Base-by-base conservation (phyloP, 1,140 invertebrate genomes). In the Zaprionus gabonicus region DNA sequence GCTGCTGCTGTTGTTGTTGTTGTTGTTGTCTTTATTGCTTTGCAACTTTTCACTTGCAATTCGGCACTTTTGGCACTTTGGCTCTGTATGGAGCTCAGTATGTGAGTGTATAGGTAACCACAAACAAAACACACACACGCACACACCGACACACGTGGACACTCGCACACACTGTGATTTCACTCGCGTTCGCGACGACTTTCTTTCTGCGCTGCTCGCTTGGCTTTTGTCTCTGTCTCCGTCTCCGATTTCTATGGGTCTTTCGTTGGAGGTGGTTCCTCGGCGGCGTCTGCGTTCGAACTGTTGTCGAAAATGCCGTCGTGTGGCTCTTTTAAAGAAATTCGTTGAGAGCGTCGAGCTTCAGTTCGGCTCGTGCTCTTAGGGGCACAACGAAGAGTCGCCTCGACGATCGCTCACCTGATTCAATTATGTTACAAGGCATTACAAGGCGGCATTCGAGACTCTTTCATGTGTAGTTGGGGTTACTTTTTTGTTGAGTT, bases 301-400 rank as follows among this genome's bases (percentile, higher is more conserved):
- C 84, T 88, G 84, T 88, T 58, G 78, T 81, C 84, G 58, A 79
- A 79, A 90, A 60, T 73, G 46, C 49, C 36, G 20, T 51, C 57
- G 78, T 57, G 59, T 60, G 80, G 68, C 85, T 79, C 79, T 90
- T 88, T 88, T 88, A 88, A 88, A 90, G 84, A 88, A 88, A 88
- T 64, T 71, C 34, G 55, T 23, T 60, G 74, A 80, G 84, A 81
- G 83, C 66, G 66, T 15, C 25, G 15, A 13, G 10, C 25, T 20
- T 49, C 69, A 62, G 64, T 25, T 58, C 38, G 38, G 28, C 44
- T 57, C 44, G n/a, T 74, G 64, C 81, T 90, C 82, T 88, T 90
- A 46, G 66, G 4, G 31, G 41, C n/a, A 17, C 20, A 28, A 15
- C 44, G 66, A 88, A 88, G 84, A 88, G 85, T 69, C 49, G n/a